A percentile compares a stretch with the other conserved stretches of the same genome.
phyloP scores from a whole-genome alignment of 2,113 vertebrate species.

The Pelusios castaneus region DNA sequence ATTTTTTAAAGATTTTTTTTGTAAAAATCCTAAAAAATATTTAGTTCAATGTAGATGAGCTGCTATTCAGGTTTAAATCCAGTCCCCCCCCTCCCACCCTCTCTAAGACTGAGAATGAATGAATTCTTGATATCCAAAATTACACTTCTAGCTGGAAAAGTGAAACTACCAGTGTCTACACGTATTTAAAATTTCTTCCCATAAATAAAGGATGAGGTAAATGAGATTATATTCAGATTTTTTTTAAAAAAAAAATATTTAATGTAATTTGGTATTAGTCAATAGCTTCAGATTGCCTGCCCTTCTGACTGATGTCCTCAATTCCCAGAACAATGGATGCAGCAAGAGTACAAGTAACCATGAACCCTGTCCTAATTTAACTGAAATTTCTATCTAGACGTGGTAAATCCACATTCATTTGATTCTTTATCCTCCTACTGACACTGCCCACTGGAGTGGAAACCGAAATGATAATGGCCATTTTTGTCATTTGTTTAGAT shows the following conservation, averaged over 20 bases:
- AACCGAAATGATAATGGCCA: background rate
- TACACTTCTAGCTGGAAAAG: background rate
- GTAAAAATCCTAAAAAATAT: background rate
- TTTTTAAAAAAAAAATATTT: background rate
- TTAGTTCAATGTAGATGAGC: background rate
- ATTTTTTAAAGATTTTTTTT: background rate
- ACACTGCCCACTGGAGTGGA: background rate
- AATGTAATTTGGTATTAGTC: background rate
- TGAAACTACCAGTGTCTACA: background rate
- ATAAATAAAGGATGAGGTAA: background rate
- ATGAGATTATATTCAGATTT: background rate
- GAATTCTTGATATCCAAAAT: background rate
- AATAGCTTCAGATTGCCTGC: background rate
- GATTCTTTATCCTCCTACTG: background rate
- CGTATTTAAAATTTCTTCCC: background rate
- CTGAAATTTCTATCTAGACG: background rate
- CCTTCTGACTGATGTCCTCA: background rate
- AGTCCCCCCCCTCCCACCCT: too few species aligned
- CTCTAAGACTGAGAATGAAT: rapidly evolving
- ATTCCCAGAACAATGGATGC: background rate
- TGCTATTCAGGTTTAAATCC: background rate
- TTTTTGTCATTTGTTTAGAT: background rate
- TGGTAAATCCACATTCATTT: background rate
- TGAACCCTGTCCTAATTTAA: background rate
- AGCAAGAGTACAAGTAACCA: background rate